Base-by-base conservation (phyloP, 2,113 vertebrate genomes). In the Rattus rattus region DNA sequence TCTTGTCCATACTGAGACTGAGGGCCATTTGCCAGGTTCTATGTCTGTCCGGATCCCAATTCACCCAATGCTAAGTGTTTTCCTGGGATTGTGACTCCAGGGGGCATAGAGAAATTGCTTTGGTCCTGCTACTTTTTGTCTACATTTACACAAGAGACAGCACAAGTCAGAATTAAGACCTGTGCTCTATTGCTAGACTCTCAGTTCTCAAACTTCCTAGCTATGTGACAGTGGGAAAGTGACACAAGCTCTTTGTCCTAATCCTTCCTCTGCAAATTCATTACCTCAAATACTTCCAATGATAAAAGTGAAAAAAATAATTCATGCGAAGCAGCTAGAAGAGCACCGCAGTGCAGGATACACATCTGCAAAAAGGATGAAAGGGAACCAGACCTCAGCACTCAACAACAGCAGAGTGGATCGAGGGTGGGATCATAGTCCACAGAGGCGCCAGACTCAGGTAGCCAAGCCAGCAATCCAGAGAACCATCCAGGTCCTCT, bases 271-370 rank as follows among this genome's bases (percentile, higher is more conserved):
- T 69, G 24, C 61, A 80, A 95, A 84, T 22, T 4, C 33, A 39
- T 86, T 49, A 65, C 36, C 5, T 94, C 79, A 76, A 86, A 95
- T 59, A 92, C 24, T 20, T 81, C 4, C n/a, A 70, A 56, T 22
- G 17, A 86, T 84, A 36, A 43, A 43, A 80, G 88, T 30, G 13
- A 30, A 63, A 90, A 93, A 90, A 92, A 84, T 92, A 59, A 96
- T 84, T 65, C 26, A 65, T 13, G 2, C 59, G 73, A 92, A 81
- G 56, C 19, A 94, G 59, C 56, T 56, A 75, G 49, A 92, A 81
- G 28, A 49, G 39, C 69, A 19, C 5, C 65, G 12, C 3, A 20
- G 28, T 81, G 36, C 43, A 56, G 33, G 69, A 73, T 20, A 89
- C 54, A 59, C 56, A 59, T 83, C 77, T 79, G 59, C 3, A 52